phyloP scores from a whole-genome alignment of 2,113 vertebrate genomes.

The Indicator indicator region DNA sequence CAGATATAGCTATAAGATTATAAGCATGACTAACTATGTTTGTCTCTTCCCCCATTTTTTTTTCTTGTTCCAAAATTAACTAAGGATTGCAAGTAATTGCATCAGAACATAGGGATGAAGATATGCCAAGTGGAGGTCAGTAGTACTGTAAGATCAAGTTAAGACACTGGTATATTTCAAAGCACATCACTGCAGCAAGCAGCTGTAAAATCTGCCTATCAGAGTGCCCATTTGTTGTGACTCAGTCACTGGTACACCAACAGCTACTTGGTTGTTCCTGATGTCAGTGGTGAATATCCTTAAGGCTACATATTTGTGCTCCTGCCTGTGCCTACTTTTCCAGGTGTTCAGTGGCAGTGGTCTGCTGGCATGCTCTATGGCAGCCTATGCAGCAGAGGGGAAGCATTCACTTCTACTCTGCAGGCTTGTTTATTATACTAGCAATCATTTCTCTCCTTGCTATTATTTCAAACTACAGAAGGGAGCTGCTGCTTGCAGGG shows the following conservation, averaged over 20 bases:
- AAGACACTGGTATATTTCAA: neutral
- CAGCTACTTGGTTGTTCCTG: accelerated
- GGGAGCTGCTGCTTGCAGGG: neutral
- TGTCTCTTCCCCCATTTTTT: neutral
- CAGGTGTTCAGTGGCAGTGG: neutral
- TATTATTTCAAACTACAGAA: neutral
- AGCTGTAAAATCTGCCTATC: neutral
- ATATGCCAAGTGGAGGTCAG: neutral
- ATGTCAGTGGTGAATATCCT: neutral
- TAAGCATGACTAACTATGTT: neutral
- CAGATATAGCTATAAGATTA: neutral
- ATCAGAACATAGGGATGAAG: neutral
- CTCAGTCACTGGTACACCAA: accelerated
- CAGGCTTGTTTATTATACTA: neutral
- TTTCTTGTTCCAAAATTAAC: neutral
- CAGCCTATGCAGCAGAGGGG: neutral
- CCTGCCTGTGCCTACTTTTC: accelerated
- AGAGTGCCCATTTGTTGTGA: neutral
- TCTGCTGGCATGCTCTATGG: neutral
- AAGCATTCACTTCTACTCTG: neutral
- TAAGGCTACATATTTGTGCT: neutral
- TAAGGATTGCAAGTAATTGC: neutral
- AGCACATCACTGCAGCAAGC: neutral
- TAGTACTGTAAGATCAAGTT: neutral
- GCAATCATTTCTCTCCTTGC: neutral